phyloP scores from a whole-genome alignment of 1,140 invertebrate genomes.

The Metopolophium dirhodum region DNA sequence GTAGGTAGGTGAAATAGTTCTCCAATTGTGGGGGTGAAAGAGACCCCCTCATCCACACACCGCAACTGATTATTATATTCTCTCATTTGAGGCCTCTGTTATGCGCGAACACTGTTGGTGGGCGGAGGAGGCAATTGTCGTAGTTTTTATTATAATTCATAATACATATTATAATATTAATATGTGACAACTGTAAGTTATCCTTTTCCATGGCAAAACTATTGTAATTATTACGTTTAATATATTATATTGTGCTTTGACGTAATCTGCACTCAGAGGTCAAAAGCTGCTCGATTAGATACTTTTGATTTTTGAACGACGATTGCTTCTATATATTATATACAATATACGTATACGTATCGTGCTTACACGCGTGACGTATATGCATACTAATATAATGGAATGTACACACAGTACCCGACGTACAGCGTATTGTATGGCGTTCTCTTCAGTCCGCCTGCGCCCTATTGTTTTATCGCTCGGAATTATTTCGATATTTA shows the following conservation, averaged over 20 bases:
- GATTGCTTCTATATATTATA: not conserved
- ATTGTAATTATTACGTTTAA: not conserved
- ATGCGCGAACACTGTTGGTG: no score
- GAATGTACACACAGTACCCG: not conserved
- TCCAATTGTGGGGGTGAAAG: no score
- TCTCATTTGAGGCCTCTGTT: not conserved
- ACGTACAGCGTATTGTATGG: not conserved
- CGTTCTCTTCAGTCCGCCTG: not conserved
- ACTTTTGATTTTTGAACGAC: not conserved
- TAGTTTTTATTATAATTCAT: not conserved
- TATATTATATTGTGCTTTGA: not conserved
- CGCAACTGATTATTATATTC: not conserved
- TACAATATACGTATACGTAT: not conserved
- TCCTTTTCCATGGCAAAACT: not conserved
- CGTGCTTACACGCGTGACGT: not conserved
- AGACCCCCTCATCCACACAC: no score
- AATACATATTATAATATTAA: no score
- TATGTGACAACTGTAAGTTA: no score
- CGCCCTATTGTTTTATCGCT: not conserved
- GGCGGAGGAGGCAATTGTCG: not conserved
- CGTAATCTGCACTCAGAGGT: not conserved
- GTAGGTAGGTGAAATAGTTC: no score
- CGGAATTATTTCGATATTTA: conserved; percentile 12
- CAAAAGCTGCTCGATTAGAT: no score
- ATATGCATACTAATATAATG: not conserved